phyloP scores from a whole-genome alignment of 92 coral and sea anemone genomes.

The Muricea muricata region DNA sequence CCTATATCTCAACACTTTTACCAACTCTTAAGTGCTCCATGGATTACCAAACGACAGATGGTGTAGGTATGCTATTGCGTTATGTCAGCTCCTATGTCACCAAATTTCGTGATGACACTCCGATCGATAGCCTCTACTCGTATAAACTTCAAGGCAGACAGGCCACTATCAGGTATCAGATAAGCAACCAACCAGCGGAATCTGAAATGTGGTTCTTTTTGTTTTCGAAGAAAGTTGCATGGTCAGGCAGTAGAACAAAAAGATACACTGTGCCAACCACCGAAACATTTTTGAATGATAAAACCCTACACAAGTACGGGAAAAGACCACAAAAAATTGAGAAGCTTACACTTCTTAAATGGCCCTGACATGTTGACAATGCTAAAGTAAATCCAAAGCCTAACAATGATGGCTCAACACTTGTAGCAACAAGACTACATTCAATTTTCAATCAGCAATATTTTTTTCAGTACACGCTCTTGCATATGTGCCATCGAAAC shows the following conservation, averaged over 20 bases:
- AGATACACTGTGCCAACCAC: neutral
- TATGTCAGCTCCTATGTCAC: constrained; percentile 63
- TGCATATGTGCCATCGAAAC: neutral
- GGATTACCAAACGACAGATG: constrained; percentile 64
- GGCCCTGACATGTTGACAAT: no score
- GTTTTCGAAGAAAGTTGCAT: neutral
- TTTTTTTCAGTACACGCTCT: neutral
- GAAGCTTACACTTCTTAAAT: neutral
- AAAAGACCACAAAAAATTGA: no score
- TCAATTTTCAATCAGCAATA: neutral
- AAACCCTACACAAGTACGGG: no score
- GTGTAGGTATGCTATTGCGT: constrained; percentile 49
- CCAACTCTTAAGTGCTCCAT: constrained; percentile 51
- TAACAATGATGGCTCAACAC: no score
- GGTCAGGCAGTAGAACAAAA: constrained; percentile 17
- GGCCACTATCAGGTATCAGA: neutral
- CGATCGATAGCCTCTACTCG: constrained; percentile 8
- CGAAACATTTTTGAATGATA: neutral
- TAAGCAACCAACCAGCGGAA: neutral
- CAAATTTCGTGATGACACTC: constrained; percentile 47
- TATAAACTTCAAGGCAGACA: neutral
- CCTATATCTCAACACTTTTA: constrained; percentile 50
- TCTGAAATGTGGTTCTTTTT: constrained; percentile 25
- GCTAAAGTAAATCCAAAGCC: no score
- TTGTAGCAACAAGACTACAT: no score